Evolutionary conservation across 2,888 invertebrate species (phyloP).

Genomic region (Nowickia ferox): DNA sequence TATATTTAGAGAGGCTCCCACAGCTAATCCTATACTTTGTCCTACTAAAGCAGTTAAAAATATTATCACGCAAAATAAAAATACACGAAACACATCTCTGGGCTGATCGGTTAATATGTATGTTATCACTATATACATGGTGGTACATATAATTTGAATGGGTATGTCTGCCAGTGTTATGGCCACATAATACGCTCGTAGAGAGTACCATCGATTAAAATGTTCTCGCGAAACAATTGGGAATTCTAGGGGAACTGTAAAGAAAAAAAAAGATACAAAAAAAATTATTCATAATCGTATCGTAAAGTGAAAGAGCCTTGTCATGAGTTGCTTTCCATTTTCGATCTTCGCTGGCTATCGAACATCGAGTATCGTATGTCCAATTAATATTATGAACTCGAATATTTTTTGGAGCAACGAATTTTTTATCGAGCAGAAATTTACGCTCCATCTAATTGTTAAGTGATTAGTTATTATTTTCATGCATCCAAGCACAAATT

Average conservation of each 20-base stretch:
- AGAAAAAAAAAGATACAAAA: not conserved
- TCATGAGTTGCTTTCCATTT: too few relatives aligned
- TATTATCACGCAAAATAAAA: constrained; percentile 88
- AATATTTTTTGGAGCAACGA: too few relatives aligned
- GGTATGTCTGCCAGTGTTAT: constrained; percentile 92
- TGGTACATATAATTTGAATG: constrained; percentile 89
- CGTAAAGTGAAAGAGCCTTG: too few relatives aligned
- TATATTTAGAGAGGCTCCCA: constrained; percentile 91
- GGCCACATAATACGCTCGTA: constrained; percentile 92
- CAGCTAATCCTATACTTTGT: constrained; percentile 92
- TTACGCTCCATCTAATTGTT: too few relatives aligned
- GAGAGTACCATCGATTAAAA: constrained; percentile 95
- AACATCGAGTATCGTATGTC: too few relatives aligned
- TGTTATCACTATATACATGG: constrained; percentile 90
- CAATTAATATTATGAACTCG: too few relatives aligned
- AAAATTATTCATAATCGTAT: not conserved
- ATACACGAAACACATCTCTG: constrained; percentile 88
- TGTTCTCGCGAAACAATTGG: constrained; percentile 92
- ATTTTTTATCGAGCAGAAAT: too few relatives aligned
- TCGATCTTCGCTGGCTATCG: too few relatives aligned
- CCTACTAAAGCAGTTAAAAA: constrained; percentile 92
- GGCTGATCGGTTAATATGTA: constrained; percentile 95
- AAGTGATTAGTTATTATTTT: too few relatives aligned
- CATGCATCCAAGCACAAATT: too few relatives aligned
- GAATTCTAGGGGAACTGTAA: constrained; percentile 91